Conservation (phyloP, 2,888 invertebrate species). For the Apodemia zela region DNA sequence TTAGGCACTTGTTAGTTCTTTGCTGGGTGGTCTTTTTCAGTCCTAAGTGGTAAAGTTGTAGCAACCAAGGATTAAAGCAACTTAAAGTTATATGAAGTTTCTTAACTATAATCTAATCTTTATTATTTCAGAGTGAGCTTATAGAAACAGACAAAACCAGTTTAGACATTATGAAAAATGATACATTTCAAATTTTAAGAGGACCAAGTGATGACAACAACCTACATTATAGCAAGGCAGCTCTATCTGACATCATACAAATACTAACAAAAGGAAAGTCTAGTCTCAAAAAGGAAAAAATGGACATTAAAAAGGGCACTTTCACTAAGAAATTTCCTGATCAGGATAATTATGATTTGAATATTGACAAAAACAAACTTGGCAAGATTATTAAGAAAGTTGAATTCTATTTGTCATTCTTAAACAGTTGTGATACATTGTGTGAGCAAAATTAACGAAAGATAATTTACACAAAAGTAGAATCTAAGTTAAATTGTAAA, state of each 20-base stretch:
- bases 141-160: conserved; percentile 80
- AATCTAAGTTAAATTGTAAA: neutral
- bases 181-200: conserved; percentile 81
- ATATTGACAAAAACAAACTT: conserved; percentile 75
- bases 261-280: conserved; percentile 74
- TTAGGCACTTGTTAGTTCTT: too few species aligned
- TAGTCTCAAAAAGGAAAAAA: conserved; percentile 37
- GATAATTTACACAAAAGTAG: neutral
- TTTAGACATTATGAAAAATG: conserved; percentile 79
- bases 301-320: conserved; percentile 38
- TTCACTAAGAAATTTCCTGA: conserved; percentile 82
- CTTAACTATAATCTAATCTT: conserved; percentile 25
- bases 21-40: too few species aligned
- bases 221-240: conserved; percentile 81
- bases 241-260: conserved; percentile 83
- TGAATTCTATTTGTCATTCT: conserved; percentile 86
- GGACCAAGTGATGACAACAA: conserved; percentile 79
- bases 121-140: conserved; percentile 75
- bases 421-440: conserved; percentile 58
- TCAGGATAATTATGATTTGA: conserved; percentile 66
- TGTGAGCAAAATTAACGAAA: neutral
- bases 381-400: conserved; percentile 83
- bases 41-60: too few species aligned
- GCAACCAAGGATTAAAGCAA: too few species aligned
- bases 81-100: too few species aligned